Percentiles rank a stretch among this genome's conserved stretches.
These are phyloP conservation scores for Nebria salina DNA, from an alignment of 2,888 invertebrate species.

Conservation along the genomic window DNA sequence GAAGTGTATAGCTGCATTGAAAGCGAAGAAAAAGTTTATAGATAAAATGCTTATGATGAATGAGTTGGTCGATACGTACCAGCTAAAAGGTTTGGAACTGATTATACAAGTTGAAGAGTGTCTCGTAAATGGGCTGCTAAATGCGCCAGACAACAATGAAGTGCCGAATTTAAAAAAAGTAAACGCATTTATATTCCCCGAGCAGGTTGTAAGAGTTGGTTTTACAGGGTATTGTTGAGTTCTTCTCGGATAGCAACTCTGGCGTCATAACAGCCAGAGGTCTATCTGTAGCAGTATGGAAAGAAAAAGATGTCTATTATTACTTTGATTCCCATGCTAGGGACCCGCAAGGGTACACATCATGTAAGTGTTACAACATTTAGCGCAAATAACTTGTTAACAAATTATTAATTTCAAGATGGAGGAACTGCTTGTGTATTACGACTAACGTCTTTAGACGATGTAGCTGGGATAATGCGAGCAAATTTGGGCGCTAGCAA, in stretches of 20 bases:
- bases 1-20: constrained; percentile 55
- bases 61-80: constrained; percentile 59
- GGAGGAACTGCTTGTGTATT: constrained; percentile 62
- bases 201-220: not conserved
- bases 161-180: constrained; percentile 52
- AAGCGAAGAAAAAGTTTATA: constrained; percentile 53
- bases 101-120: constrained; percentile 57
- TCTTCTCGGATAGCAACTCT: constrained; percentile 59
- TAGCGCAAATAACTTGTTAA: not conserved
- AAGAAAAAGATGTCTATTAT: constrained; percentile 63
- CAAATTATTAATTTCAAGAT: constrained; percentile 51
- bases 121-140: constrained; percentile 56
- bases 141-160: constrained; percentile 47
- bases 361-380: constrained; percentile 52
- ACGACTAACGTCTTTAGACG: constrained; percentile 56
- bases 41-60: constrained; percentile 56
- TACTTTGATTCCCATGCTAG: constrained; percentile 71
- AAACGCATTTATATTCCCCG: not conserved
- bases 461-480: constrained; percentile 58
- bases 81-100: constrained; percentile 56
- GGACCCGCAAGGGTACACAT: constrained; percentile 65
- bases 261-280: constrained; percentile 69
- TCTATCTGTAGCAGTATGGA: constrained; percentile 69
- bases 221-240: constrained; percentile 57
- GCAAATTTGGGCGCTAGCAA: constrained; percentile 56